These are phyloP conservation scores for Pterocles gutturalis DNA, from an alignment of 2,113 vertebrate species.

Conservation along the genomic window DNA sequence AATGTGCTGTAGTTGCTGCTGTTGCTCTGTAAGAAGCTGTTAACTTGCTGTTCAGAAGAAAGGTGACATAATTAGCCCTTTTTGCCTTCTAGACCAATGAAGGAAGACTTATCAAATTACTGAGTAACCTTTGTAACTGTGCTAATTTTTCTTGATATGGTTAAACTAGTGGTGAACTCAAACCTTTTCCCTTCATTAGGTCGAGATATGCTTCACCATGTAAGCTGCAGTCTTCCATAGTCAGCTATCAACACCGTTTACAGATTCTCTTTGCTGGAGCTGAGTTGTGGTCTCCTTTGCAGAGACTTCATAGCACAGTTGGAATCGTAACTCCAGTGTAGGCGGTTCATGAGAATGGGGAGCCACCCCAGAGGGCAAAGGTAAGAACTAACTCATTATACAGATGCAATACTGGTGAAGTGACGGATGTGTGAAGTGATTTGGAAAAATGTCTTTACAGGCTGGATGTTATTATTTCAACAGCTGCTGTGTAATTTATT, in stretches of 20 bases:
- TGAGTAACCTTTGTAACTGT: neutral
- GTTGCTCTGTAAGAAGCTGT: neutral
- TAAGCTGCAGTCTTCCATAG: neutral
- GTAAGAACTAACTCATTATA: neutral
- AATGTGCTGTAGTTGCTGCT: neutral
- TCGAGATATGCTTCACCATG: neutral
- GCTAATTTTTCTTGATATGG: neutral
- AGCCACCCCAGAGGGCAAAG: neutral
- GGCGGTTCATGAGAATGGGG: rapidly evolving
- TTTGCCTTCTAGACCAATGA: neutral
- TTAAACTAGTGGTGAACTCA: neutral
- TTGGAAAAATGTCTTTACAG: constrained; percentile 40
- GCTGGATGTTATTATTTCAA: constrained; percentile 47
- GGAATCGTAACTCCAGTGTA: neutral
- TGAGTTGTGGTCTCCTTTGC: rapidly evolving
- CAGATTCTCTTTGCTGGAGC: neutral
- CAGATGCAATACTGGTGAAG: neutral
- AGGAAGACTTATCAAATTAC: neutral
- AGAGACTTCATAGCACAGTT: neutral
- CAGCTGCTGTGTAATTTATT: constrained; percentile 53
- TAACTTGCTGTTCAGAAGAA: neutral
- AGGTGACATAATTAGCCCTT: neutral
- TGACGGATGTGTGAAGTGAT: constrained; percentile 26
- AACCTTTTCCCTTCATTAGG: neutral
- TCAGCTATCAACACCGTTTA: neutral